Evolutionary conservation across 92 coral and sea anemone species (phyloP), one percentile per base, ranked within the genome.

Genomic region (Zoanthus sansibaricus): DNA sequence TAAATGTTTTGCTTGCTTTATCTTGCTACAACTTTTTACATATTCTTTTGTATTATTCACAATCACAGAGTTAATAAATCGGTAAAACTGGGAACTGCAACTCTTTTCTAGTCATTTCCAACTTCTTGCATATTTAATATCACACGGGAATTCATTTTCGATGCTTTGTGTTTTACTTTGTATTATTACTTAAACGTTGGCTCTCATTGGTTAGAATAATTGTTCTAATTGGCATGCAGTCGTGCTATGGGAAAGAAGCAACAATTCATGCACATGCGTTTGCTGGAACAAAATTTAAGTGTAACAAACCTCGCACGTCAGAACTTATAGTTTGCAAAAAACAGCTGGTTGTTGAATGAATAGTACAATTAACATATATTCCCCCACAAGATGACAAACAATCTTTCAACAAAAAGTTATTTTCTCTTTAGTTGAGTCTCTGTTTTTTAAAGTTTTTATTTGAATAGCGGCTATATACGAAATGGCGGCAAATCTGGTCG

Each of bases 401-500:
- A 11, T 12, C 14, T 42, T 5, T 4, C 2, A 47, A 45, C 56
- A 52, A 5, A 16, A 14, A 62, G 7, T 1, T 9, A n/a, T 71
- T 16, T 20, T 3, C 72, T 20, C 16, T 9, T 11, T 10, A 52
- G 17, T 59, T 79, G 72, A 59, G 56, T 79, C 44, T 79, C 8
- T 14, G 61, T 9, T 45, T 61, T 61, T 30, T 48, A 48, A 56
- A 42, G 8, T 15, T 11, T 52, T 31, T 8, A 12, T 51, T 32
- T n/a, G 61, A 69, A 42, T 37, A 55, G n/a, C n/a, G 20, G 9
- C 59, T 15, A 12, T 25, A 12, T 17, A 37, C 42, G 71, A 54
- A 78, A 69, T 77, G 87, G 88, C 83, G 49, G 82, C 58, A 16
- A 33, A 14, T 52, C 17, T 78, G 88, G 62, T 61, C 78, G 51